These are phyloP conservation scores for Apocheima hispidaria DNA, from an alignment of 2,888 invertebrate genomes.

Conservation along the genomic window DNA sequence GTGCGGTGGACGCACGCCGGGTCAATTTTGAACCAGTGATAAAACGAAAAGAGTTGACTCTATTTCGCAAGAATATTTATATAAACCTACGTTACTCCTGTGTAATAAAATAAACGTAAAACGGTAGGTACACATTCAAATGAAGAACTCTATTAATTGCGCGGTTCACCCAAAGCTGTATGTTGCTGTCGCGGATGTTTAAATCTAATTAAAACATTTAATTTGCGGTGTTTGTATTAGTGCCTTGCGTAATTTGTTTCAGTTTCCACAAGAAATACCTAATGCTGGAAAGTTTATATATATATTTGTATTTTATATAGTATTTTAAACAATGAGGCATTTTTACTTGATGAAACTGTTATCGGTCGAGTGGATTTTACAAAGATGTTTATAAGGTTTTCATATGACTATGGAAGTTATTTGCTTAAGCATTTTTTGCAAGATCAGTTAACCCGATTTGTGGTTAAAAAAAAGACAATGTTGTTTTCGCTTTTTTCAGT, in stretches of 20 bases:
- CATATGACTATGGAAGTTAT: too few species aligned
- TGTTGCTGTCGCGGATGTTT: slow-evolving; percentile 38
- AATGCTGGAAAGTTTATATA: too few species aligned
- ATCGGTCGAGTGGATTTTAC: background rate
- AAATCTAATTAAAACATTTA: slow-evolving; percentile 47
- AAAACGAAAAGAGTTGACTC: too few species aligned
- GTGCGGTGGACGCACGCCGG: too few species aligned
- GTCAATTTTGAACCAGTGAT: too few species aligned
- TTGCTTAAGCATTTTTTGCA: too few species aligned
- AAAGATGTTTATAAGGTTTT: too few species aligned
- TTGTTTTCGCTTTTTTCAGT: too few species aligned
- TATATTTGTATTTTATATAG: too few species aligned
- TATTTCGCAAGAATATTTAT: background rate
- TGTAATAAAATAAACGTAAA: slow-evolving; percentile 7
- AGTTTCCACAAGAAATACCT: background rate
- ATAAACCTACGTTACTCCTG: background rate
- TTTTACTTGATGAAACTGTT: background rate
- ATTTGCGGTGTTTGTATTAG: slow-evolving; percentile 43
- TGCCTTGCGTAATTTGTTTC: slow-evolving; percentile 33
- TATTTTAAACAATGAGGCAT: background rate
- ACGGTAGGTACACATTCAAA: too few species aligned
- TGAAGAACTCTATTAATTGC: slow-evolving; percentile 23
- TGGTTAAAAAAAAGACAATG: too few species aligned
- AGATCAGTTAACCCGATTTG: too few species aligned
- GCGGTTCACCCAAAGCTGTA: slow-evolving; percentile 28